Conservation (phyloP, 2,888 invertebrate species). For the Melinaea marsaeus region DNA sequence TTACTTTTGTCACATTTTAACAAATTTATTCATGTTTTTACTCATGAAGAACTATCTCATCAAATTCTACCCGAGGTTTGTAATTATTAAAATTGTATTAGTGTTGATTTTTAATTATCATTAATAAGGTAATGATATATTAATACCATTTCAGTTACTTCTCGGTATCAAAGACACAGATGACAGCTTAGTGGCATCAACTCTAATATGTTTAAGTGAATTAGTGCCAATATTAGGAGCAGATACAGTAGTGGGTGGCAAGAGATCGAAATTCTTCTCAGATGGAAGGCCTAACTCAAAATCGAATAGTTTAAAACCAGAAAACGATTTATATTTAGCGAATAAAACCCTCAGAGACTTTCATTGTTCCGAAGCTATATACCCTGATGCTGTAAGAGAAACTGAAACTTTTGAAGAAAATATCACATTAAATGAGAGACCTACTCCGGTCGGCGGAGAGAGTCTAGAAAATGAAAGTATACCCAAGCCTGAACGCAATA, state of each 20-base stretch:
- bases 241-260: slow-evolving; percentile 90
- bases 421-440: slow-evolving; percentile 82
- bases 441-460: slow-evolving; percentile 91
- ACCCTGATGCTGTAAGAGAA: slow-evolving; percentile 41
- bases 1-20: slow-evolving; percentile 87
- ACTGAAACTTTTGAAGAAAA: slow-evolving; percentile 54
- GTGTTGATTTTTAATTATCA: slow-evolving; percentile 7
- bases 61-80: slow-evolving; percentile 90
- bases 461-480: slow-evolving; percentile 72
- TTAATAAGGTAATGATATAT: neutral
- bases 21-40: slow-evolving; percentile 85
- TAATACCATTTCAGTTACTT: slow-evolving; percentile 78
- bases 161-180: slow-evolving; percentile 92
- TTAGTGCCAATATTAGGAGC: slow-evolving; percentile 91
- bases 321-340: slow-evolving; percentile 31
- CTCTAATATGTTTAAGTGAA: slow-evolving; percentile 88
- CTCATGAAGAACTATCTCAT: slow-evolving; percentile 84
- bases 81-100: slow-evolving; percentile 1
- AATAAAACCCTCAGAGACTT: slow-evolving; percentile 55
- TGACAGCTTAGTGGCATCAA: slow-evolving; percentile 88
- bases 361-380: slow-evolving; percentile 56
- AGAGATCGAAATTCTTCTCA: slow-evolving; percentile 87
- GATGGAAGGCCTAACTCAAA: slow-evolving; percentile 87
- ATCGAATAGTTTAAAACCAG: slow-evolving; percentile 29
- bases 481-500: slow-evolving; percentile 57